phyloP scores from a whole-genome alignment of 2,888 invertebrate species.

The Protodeltote pygarga region DNA sequence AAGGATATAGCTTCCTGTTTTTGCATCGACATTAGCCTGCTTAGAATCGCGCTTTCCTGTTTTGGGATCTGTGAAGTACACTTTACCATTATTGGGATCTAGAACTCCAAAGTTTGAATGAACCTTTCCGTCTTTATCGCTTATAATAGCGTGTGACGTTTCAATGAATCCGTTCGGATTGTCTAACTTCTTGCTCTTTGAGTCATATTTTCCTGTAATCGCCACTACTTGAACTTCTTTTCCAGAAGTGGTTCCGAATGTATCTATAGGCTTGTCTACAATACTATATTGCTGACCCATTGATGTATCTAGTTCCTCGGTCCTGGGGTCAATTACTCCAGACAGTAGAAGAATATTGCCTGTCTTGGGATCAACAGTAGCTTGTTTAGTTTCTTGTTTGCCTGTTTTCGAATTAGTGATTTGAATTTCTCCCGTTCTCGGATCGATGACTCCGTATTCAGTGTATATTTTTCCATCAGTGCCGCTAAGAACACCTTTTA shows the following conservation, averaged over 20 bases:
- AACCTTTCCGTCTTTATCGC: slow-evolving; percentile 90
- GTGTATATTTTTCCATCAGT: slow-evolving; percentile 89
- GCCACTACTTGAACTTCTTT: slow-evolving; percentile 86
- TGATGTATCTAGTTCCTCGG: slow-evolving; percentile 85
- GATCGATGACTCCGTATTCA: slow-evolving; percentile 88
- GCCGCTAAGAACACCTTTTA: slow-evolving; percentile 81
- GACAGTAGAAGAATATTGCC: slow-evolving; percentile 83
- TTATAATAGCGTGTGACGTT: slow-evolving; percentile 85
- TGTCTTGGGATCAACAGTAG: slow-evolving; percentile 82
- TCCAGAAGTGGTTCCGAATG: slow-evolving; percentile 74
- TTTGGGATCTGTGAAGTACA: slow-evolving; percentile 86
- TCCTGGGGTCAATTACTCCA: slow-evolving; percentile 87
- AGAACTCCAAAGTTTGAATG: slow-evolving; percentile 89
- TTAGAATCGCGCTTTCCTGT: slow-evolving; percentile 89
- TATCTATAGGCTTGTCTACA: slow-evolving; percentile 86
- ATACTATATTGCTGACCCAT: slow-evolving; percentile 88
- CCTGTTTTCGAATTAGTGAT: slow-evolving; percentile 78
- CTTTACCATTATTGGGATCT: slow-evolving; percentile 87
- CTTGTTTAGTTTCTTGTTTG: slow-evolving; percentile 76
- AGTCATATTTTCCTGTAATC: slow-evolving; percentile 87
- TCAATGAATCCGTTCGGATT: slow-evolving; percentile 86
- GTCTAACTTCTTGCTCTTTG: slow-evolving; percentile 87
- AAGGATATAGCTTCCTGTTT: slow-evolving; percentile 86
- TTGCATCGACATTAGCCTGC: slow-evolving; percentile 86
- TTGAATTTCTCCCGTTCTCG: slow-evolving; percentile 85